phyloP scores from a whole-genome alignment of 2,797 vertebrate genomes.

The Tapera naevia region DNA sequence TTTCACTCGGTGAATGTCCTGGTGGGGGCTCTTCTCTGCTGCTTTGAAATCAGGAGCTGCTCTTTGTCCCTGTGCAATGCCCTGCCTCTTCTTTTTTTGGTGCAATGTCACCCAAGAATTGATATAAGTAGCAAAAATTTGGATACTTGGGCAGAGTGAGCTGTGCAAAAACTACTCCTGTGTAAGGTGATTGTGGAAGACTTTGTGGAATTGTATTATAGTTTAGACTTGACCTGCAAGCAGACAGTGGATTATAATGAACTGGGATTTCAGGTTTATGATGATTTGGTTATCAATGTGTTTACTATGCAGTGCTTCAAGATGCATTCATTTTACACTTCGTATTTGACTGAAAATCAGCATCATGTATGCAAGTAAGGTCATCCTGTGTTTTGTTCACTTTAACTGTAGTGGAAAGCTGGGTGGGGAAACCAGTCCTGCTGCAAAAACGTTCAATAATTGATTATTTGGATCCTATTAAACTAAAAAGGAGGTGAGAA shows the following conservation, averaged over 20 bases:
- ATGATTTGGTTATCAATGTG: not conserved
- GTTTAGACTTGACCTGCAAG: not conserved
- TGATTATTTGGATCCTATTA: not conserved
- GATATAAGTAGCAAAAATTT: not conserved
- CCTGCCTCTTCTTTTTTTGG: accelerated
- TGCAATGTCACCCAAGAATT: accelerated
- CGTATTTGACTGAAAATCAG: not conserved
- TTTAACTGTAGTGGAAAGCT: not conserved
- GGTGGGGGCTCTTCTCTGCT: not conserved
- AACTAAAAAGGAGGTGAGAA: not conserved
- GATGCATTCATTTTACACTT: not conserved
- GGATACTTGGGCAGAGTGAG: not conserved
- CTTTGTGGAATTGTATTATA: not conserved
- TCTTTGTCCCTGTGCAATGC: too few relatives aligned
- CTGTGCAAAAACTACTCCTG: not conserved
- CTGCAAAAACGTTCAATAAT: not conserved
- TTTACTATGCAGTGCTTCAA: not conserved
- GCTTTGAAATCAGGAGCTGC: not conserved
- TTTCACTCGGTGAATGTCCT: accelerated
- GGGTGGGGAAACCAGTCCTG: not conserved
- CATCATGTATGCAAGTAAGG: not conserved
- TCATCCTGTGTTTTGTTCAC: not conserved
- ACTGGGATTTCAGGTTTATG: not conserved
- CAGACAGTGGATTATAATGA: not conserved
- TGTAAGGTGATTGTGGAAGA: accelerated